Evolutionary conservation across 2,113 vertebrate genomes (phyloP), one percentile per base, ranked within the genome.

Genomic region (Hyla sarda): DNA sequence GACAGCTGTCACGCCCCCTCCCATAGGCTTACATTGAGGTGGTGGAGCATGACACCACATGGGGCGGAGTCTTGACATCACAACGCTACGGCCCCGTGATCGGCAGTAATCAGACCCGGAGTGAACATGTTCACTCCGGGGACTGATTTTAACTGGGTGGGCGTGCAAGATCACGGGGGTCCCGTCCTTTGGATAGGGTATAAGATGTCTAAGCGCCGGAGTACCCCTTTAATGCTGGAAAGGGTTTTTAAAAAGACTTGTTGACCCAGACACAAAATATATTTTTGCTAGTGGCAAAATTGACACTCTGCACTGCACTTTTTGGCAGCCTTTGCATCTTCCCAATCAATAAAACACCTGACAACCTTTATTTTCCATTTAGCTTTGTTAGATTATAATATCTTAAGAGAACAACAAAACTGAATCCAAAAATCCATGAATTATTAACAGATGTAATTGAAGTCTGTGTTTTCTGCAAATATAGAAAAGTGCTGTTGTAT

Each of bases 301-400:
- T 81, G 56, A 25, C 32, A 3, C 23, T 62, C 16, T 21, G 19
- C 21, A 41, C 32, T 41, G 23, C 77, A n/a, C 41, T 80, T n/a
- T 25, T 45, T 80, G 60, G 78, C 47, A n/a, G 3, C 23, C 13
- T 25, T 62, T 34, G 34, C 37, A 28, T 28, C 78, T 65, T 62
- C 14, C 32, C 58, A 47, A 17, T 47, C 21, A 11, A 19, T 65
- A 47, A 65, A 81, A 28, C 58, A 81, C 56, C 56, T 62, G 56
- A 81, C 37, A 34, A 62, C 78, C 65, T 81, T 47, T 65, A 65
- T 81, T 81, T 81, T 81, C 77, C 32, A 37, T 60, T 60, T 60
- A 80, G 56, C 54, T 37, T 37, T 54, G 50, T 37, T 45, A 41
- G 54, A 60, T 80, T 80, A 80, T 47, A 8, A 47, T 81, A 65